Evolutionary conservation across 2,797 vertebrate genomes (phyloP), one percentile per base, ranked within the genome.

Genomic region (Crenichthys baileyi): DNA sequence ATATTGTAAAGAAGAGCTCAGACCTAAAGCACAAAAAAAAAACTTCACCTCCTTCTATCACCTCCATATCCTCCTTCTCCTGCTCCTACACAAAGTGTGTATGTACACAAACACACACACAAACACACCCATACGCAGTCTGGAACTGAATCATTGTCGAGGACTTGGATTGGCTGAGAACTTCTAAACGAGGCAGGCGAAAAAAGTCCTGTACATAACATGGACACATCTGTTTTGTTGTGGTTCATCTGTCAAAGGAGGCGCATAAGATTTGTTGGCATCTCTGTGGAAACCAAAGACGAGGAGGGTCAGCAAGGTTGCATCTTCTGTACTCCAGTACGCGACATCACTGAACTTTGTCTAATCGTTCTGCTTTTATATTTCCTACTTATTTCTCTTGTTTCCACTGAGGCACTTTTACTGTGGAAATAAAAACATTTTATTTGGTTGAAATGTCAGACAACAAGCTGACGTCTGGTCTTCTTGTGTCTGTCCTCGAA

Each of bases 1-100:
- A 89, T 94, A 76, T 94, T 97, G 92, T 99, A 96, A 46, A 92
- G 94, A 95, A 73, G 81, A 87, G 50, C 79, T 77, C 75, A 74
- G 80, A 80, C 61, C 48, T 82, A 83, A 88, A 88, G 85, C 86
- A 81, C 81, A 86, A 70, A 74, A 70, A 77, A 81, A 85, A 85
- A 89, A 89, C 55, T 85, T 85, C 80, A 87, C 85, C 81, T 90
- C 84, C 85, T 89, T 80, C 72, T 75, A 88, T 90, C 91, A 90
- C 90, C 85, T 90, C 84, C 81, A 86, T 78, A 81, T 89, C 79
- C 87, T 90, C 31, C 73, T 83, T 82, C 79, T 83, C 85, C 78
- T 76, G 80, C 83, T 83, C 84, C 75, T 87, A 81, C 73, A 29
- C 39, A 53, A 78, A 78, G 83, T 85, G 84, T 88, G 88, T 77